These are phyloP conservation scores for Notolepis coatsorum DNA, from an alignment of 2,797 vertebrate genomes.

Conservation along the genomic window DNA sequence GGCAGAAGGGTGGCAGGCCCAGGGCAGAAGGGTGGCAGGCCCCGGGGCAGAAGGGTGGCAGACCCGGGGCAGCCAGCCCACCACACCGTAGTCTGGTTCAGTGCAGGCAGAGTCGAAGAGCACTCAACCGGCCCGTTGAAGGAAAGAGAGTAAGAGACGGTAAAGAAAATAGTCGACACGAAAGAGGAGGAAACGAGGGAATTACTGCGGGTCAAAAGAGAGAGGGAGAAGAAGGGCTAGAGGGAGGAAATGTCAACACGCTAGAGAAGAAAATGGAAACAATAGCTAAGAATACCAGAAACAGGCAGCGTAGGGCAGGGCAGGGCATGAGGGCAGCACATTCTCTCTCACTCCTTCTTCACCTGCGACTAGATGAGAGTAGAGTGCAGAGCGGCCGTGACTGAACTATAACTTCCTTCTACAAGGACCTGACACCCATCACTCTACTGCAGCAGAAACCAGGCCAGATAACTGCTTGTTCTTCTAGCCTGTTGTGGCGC, in stretches of 20 bases:
- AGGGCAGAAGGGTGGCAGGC: too few relatives aligned
- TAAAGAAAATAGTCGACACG: conserved; percentile 11
- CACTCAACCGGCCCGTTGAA: conserved; percentile 24
- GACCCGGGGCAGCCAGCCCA: neutral
- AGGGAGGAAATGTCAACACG: conserved; percentile 64
- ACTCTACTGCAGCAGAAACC: too few relatives aligned
- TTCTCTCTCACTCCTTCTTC: conserved; percentile 25
- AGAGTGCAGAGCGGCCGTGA: too few relatives aligned
- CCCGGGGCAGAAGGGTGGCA: too few relatives aligned
- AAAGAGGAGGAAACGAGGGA: conserved; percentile 14
- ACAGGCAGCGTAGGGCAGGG: conserved; percentile 41
- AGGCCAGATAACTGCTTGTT: too few relatives aligned
- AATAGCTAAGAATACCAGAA: conserved; percentile 73
- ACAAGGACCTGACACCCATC: too few relatives aligned
- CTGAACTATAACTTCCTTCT: too few relatives aligned
- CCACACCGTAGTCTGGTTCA: conserved; percentile 33
- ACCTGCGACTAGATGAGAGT: too few relatives aligned
- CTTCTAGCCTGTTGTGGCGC: too few relatives aligned
- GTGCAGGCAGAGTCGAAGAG: too few relatives aligned
- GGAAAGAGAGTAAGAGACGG: neutral
- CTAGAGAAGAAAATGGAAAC: conserved; percentile 56
- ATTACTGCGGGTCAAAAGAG: conserved; percentile 34
- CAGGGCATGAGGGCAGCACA: conserved; percentile 33
- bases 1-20: too few relatives aligned
- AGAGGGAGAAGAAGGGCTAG: conserved; percentile 28